Percentiles rank a stretch among this genome's conserved stretches.
phyloP scores from a whole-genome alignment of 2,113 vertebrate species.

The Peromyscus polionotus region DNA sequence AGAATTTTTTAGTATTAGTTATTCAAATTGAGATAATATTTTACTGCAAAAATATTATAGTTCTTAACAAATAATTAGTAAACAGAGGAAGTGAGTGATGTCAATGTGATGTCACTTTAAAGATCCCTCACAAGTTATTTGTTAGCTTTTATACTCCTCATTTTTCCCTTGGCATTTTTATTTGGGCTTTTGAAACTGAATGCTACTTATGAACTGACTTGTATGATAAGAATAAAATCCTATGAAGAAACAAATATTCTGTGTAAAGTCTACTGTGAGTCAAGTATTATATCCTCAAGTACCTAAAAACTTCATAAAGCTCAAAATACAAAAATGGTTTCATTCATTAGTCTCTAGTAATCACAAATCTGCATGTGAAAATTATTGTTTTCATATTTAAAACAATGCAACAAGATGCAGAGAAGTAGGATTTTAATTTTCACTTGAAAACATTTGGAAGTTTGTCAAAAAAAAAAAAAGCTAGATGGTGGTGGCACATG shows the following conservation, averaged over 20 bases:
- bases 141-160: conserved; percentile 31
- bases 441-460: conserved; percentile 16
- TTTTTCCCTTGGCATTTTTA: background rate
- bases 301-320: background rate
- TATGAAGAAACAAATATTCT: conserved; percentile 46
- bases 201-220: conserved; percentile 57
- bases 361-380: conserved; percentile 1
- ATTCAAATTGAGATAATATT: conserved; percentile 49
- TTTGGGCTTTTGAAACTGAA: conserved; percentile 30
- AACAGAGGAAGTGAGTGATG: background rate
- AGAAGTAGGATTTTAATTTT: background rate
- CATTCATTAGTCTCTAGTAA: background rate
- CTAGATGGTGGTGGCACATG: background rate
- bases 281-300: background rate
- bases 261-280: conserved; percentile 43
- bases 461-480: background rate
- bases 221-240: conserved; percentile 73
- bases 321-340: conserved; percentile 20
- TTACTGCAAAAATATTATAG: conserved; percentile 29
- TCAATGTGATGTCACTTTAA: conserved; percentile 32
- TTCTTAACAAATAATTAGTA: conserved; percentile 57
- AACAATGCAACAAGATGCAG: background rate
- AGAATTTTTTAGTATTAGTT: conserved; percentile 51
- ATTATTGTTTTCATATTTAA: background rate
- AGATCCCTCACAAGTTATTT: conserved; percentile 53